Percentiles rank a stretch among this genome's conserved stretches.
Evolutionary conservation across 2,797 vertebrate species (phyloP).

Genomic region (Schizopygopsis pylzovi): DNA sequence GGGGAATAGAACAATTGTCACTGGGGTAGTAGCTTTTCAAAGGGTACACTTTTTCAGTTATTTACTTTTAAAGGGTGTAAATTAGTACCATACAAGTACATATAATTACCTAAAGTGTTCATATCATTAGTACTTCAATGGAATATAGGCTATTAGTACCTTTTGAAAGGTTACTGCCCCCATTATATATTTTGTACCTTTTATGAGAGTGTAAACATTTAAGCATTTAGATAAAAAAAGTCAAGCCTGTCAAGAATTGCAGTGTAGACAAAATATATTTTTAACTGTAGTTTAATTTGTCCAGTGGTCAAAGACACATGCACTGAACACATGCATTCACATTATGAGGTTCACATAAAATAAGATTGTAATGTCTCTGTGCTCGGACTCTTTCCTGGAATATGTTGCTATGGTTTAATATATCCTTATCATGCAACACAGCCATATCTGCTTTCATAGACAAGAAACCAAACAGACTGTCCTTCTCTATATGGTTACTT

Average conservation of each 20-base stretch:
- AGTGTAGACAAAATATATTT: not conserved
- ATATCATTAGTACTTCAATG: not conserved
- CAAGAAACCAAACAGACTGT: slow-evolving; percentile 38
- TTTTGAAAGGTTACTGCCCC: not conserved
- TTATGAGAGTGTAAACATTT: not conserved
- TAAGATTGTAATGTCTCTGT: not conserved
- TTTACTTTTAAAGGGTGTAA: not conserved
- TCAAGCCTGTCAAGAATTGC: not conserved
- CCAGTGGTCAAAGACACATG: not conserved
- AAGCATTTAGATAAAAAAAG: not conserved
- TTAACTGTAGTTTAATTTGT: not conserved
- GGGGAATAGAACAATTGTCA: not conserved
- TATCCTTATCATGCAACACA: slow-evolving; percentile 32
- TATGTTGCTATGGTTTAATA: slow-evolving; percentile 31
- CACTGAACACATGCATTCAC: not conserved
- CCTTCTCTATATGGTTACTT: slow-evolving; percentile 45
- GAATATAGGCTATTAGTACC: not conserved
- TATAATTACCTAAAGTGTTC: not conserved
- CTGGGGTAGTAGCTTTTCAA: not conserved
- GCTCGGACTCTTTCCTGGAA: slow-evolving; percentile 13
- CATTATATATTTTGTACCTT: not conserved
- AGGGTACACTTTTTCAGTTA: not conserved
- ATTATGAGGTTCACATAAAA: slow-evolving; percentile 15
- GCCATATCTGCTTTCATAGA: slow-evolving; percentile 40
- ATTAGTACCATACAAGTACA: not conserved